These are phyloP conservation scores for Centropus unirufus DNA, from an alignment of 2,113 vertebrate genomes.

Conservation along the genomic window DNA sequence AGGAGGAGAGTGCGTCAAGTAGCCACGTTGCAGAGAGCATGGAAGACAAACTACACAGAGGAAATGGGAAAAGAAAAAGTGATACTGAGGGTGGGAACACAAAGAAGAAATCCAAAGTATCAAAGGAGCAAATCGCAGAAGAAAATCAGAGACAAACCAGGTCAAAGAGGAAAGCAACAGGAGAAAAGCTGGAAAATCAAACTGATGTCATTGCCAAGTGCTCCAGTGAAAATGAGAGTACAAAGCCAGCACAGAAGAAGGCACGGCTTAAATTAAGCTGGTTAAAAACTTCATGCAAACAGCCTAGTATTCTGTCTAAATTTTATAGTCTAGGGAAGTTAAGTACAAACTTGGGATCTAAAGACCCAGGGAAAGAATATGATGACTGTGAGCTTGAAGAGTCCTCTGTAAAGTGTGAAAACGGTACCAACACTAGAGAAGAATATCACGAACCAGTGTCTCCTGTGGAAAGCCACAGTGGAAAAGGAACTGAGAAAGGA, in stretches of 20 bases:
- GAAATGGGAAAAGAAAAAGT: conserved; percentile 90
- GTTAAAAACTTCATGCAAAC: conserved; percentile 87
- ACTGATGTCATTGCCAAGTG: conserved; percentile 52
- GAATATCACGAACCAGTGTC: neutral
- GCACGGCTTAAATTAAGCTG: conserved; percentile 85
- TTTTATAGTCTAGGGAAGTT: conserved; percentile 90
- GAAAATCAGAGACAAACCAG: conserved; percentile 85
- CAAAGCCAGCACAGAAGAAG: conserved; percentile 82
- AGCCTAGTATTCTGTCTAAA: conserved; percentile 97
- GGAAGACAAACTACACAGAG: conserved; percentile 75
- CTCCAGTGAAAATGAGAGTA: conserved; percentile 43
- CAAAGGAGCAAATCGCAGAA: conserved; percentile 79
- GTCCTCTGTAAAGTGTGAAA: conserved; percentile 46
- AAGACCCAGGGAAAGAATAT: conserved; percentile 70
- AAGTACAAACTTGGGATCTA: conserved; percentile 75
- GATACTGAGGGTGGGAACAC: conserved; percentile 89
- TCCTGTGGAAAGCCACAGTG: conserved; percentile 29
- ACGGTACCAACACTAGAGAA: conserved; percentile 13
- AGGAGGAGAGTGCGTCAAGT: neutral
- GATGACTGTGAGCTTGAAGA: conserved; percentile 56
- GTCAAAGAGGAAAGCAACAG: conserved; percentile 89
- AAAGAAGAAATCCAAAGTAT: conserved; percentile 92
- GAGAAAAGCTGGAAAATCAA: conserved; percentile 71
- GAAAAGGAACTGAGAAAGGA: conserved; percentile 68
- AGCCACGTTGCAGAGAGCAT: conserved; percentile 5